phyloP scores from a whole-genome alignment of 2,888 invertebrate genomes.

The Eulithis testata region DNA sequence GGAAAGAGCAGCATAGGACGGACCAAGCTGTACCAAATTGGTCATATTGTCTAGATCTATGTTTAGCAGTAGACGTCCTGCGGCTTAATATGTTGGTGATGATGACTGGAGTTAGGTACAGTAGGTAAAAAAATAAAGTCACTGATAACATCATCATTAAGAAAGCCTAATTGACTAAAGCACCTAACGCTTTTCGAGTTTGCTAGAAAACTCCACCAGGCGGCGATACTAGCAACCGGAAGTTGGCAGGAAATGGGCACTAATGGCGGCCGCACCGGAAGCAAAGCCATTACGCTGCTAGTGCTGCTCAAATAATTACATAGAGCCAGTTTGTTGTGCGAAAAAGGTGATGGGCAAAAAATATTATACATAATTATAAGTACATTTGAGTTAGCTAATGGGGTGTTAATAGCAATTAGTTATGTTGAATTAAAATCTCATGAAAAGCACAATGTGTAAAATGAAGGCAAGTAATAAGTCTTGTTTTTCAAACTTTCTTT shows the following conservation, averaged over 20 bases:
- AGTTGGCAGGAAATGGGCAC: slow-evolving; percentile 79
- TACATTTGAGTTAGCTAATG: slow-evolving; percentile 1
- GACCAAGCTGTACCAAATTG: too few relatives aligned
- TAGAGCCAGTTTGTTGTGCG: slow-evolving; percentile 57
- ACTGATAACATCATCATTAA: slow-evolving; percentile 51
- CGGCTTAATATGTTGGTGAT: too few relatives aligned
- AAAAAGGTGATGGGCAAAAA: slow-evolving; percentile 46
- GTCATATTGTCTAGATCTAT: too few relatives aligned
- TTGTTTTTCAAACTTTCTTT: too few relatives aligned
- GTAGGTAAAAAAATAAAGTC: slow-evolving; percentile 26
- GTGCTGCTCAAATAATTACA: slow-evolving; percentile 81
- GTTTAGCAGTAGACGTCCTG: too few relatives aligned
- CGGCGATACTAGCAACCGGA: slow-evolving; percentile 67
- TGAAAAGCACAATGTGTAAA: neutral
- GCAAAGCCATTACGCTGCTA: slow-evolving; percentile 76
- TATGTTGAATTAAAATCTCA: slow-evolving; percentile 15
- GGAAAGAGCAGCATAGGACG: too few relatives aligned
- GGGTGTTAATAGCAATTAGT: slow-evolving; percentile 7
- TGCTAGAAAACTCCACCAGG: slow-evolving; percentile 50
- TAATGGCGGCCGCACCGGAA: slow-evolving; percentile 80
- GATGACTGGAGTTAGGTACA: too few relatives aligned
- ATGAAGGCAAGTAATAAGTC: neutral
- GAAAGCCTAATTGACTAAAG: slow-evolving; percentile 34
- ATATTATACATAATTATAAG: neutral
- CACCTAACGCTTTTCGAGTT: slow-evolving; percentile 37